Evolutionary conservation across 2,888 invertebrate genomes (phyloP).

Genomic region (Esperia sulphurella): DNA sequence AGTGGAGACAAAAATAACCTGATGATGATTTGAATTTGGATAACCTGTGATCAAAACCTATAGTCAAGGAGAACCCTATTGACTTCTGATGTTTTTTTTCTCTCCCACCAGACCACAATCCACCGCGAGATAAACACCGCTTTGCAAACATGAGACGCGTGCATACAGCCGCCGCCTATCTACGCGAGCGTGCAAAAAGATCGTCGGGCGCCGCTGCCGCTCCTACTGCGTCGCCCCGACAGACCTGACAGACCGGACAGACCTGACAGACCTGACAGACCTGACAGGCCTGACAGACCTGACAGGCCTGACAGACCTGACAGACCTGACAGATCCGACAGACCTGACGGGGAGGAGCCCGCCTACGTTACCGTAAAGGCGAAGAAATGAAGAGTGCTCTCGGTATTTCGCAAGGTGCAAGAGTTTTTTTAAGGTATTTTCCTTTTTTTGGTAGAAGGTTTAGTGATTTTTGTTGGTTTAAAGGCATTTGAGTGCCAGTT

Average conservation of each 20-base stretch:
- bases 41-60: too few species aligned
- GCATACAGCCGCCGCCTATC: conserved; percentile 44
- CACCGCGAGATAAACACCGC: conserved; percentile 92
- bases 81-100: not conserved
- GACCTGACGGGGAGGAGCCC: conserved; percentile 35
- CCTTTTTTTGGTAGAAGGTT: not conserved
- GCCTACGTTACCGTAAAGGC: conserved; percentile 59
- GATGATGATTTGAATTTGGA: too few species aligned
- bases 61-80: too few species aligned
- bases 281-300: conserved; percentile 2
- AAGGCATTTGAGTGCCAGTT: too few species aligned
- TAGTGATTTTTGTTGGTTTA: not conserved
- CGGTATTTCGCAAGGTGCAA: conserved; percentile 74
- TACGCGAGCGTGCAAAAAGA: conserved; percentile 37
- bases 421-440: conserved; percentile 46
- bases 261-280: not conserved
- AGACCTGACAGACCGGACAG: not conserved
- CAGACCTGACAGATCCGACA: not conserved
- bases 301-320: not conserved
- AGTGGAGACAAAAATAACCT: too few species aligned
- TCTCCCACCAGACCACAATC: conserved; percentile 81
- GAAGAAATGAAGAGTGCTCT: conserved; percentile 65
- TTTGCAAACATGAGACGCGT: conserved; percentile 84
- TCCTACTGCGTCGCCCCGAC: conserved; percentile 25
- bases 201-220: conserved; percentile 24